These are phyloP conservation scores for Anguilla anguilla DNA, from an alignment of 2,797 vertebrate genomes.

Conservation along the genomic window DNA sequence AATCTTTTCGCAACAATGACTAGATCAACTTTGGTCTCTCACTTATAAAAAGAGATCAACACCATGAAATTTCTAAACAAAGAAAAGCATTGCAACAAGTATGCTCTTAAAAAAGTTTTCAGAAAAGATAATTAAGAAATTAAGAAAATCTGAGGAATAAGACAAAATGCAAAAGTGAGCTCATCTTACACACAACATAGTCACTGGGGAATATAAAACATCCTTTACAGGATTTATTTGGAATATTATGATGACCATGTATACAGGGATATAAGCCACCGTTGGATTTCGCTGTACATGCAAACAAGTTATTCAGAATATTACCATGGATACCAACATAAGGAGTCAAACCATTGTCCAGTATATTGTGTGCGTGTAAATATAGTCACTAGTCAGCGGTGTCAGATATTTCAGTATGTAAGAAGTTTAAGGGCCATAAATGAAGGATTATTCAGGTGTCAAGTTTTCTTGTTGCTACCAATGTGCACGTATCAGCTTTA, in stretches of 20 bases:
- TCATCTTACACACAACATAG: neutral
- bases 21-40: neutral
- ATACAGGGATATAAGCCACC: neutral
- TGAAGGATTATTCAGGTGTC: neutral
- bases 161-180: neutral
- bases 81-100: neutral
- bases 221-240: neutral
- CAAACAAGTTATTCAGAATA: neutral
- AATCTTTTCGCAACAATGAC: neutral
- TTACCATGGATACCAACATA: neutral
- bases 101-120: neutral
- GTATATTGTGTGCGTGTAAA: neutral
- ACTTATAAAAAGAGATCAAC: neutral
- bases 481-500: conserved; percentile 28
- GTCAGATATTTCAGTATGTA: neutral
- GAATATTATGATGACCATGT: neutral
- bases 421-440: neutral
- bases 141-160: neutral
- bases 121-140: neutral
- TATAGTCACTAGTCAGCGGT: neutral
- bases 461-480: conserved; percentile 25
- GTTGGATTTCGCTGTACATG: neutral
- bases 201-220: too few relatives aligned
- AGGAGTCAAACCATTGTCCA: neutral
- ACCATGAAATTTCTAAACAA: neutral